Percentiles rank a stretch among this genome's conserved stretches.
Conservation (phyloP, 2,888 invertebrate species). For the Eucera pruinosa region DNA sequence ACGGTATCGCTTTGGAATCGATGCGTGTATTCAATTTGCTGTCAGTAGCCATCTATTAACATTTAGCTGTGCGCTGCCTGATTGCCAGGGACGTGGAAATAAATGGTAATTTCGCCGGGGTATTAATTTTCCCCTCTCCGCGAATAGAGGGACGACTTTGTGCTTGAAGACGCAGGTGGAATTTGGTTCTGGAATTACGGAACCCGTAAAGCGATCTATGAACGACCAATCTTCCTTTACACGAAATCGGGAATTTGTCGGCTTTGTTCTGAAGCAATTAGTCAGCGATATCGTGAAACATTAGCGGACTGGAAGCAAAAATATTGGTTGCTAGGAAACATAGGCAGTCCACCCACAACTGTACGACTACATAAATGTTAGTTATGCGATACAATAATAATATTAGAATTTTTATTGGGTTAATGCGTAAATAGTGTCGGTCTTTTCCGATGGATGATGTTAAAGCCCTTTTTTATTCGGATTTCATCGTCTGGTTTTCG, state of each 20-base stretch:
- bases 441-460: no score
- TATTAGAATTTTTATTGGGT: no score
- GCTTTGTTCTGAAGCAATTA: constrained; percentile 30
- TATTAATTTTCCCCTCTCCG: constrained; percentile 58
- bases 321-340: no score
- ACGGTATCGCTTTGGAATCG: constrained; percentile 65
- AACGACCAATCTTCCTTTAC: constrained; percentile 43
- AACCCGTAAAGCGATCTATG: constrained; percentile 65
- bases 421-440: no score
- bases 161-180: constrained; percentile 43
- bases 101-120: constrained; percentile 66
- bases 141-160: constrained; percentile 57
- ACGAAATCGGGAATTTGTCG: not conserved
- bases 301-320: no score
- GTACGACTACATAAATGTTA: no score
- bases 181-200: constrained; percentile 54
- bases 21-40: constrained; percentile 73
- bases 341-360: no score
- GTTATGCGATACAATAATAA: no score
- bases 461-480: no score
- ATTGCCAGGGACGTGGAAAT: constrained; percentile 66
- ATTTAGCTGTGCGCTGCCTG: constrained; percentile 58
- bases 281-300: constrained; percentile 16
- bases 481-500: no score
- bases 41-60: constrained; percentile 69